Percentiles rank a stretch among this genome's conserved stretches.
phyloP scores from a whole-genome alignment of 2,797 vertebrate species.

The Myripristis jacobus region DNA sequence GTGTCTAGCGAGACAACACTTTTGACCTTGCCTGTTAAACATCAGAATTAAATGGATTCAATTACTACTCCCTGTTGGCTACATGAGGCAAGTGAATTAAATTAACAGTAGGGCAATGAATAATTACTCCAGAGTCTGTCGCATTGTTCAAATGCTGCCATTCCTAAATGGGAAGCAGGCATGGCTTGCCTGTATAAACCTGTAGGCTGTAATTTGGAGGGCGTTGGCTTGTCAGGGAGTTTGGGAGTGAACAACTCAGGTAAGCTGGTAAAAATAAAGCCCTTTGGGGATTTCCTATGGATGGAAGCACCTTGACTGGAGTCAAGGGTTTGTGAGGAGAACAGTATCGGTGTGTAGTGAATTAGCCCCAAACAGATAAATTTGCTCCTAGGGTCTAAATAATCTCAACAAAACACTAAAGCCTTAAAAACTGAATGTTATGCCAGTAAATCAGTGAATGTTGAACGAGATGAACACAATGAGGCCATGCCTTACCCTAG shows the following conservation, averaged over 20 bases:
- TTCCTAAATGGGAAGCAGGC: slow-evolving; percentile 48
- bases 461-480: neutral
- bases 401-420: neutral
- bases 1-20: slow-evolving; percentile 39
- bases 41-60: slow-evolving; percentile 67
- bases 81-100: slow-evolving; percentile 52
- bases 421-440: neutral
- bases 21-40: slow-evolving; percentile 68
- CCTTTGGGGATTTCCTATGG: slow-evolving; percentile 65
- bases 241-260: slow-evolving; percentile 57
- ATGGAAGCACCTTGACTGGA: slow-evolving; percentile 39
- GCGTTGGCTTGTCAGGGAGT: slow-evolving; percentile 67
- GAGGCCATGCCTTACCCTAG: slow-evolving; percentile 83
- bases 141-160: slow-evolving; percentile 59
- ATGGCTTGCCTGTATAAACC: slow-evolving; percentile 67
- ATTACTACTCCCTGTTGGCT: slow-evolving; percentile 63
- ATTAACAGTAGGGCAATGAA: slow-evolving; percentile 44
- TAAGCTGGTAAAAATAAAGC: slow-evolving; percentile 66
- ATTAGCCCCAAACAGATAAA: slow-evolving; percentile 2
- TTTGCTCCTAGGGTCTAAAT: slow-evolving; percentile 4
- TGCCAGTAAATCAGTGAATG: neutral
- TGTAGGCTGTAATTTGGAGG: slow-evolving; percentile 68
- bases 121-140: slow-evolving; percentile 51
- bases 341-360: slow-evolving; percentile 23
- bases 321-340: neutral